Base-by-base conservation (phyloP, 2,888 invertebrate species). In the Metalampra italica region DNA sequence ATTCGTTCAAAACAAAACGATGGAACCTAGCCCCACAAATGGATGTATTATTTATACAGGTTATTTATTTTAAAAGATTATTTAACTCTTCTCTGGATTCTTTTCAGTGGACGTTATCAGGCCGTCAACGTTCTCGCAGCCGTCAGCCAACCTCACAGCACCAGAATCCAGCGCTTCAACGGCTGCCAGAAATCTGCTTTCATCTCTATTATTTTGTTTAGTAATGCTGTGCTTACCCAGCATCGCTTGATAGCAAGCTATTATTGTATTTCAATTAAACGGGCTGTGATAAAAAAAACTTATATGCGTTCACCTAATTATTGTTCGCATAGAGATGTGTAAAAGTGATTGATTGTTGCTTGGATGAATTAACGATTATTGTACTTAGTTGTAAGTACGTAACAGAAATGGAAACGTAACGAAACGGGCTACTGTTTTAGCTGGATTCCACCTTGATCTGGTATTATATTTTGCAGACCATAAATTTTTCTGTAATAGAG, bases 261-360 rank as follows among this genome's bases (percentile, higher is more conserved):
- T 46, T 38, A 50, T 49, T 45, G 49, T 58, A 70, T 65, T 71
- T 68, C 59, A 62, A 77, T 65, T 73, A 67, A 82, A 78, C 79
- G 75, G 82, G 83, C 87, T 87, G 87, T 87, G 87, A 87, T 87
- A 84, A 71, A 68, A 69, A 62, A 64, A 34, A 7, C 69, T 71
- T 66, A 59, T 69, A 68, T 68, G 71, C 65, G 69, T 69, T 71
- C 60, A 58, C 54, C 51, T 49, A 46, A 50, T 37, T 43, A 45
- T 45, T 42, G 42, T 48, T 45, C 48, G 48, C 48, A 39, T 46
- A 29, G 45, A 45, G 13, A 32, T 39, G 34, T 41, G 39, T 36
- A 32, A n/a, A 43, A 22, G 12, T 29, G 46, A 12, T 50, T 50
- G 45, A 32, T 47, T 41, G 43, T 48, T 48, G 51, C 51, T 47